These are phyloP conservation scores for Malurus alboscapulatus DNA, from an alignment of 2,113 vertebrate species.

Conservation along the genomic window DNA sequence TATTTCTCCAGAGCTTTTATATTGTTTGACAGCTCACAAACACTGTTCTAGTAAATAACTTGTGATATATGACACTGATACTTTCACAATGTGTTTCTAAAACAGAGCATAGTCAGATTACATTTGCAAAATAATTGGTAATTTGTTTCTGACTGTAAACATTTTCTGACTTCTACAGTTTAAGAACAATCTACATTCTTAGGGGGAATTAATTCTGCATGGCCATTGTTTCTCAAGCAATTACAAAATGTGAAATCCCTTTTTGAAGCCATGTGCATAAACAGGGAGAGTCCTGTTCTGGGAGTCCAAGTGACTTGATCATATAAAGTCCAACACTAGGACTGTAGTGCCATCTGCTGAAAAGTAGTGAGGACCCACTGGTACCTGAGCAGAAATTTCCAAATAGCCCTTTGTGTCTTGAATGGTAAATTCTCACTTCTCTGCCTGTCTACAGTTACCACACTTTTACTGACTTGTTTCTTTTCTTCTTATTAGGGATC, in stretches of 20 bases:
- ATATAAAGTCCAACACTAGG: not conserved
- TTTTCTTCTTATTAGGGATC: not conserved
- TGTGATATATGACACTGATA: not conserved
- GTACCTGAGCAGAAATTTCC: not conserved
- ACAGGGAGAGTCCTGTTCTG: not conserved
- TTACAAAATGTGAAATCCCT: not conserved
- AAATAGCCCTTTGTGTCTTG: not conserved
- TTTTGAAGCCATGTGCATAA: not conserved
- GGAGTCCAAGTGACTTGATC: not conserved
- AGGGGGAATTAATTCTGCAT: not conserved
- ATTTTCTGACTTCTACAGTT: not conserved
- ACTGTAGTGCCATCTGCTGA: constrained; percentile 76
- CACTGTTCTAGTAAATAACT: not conserved
- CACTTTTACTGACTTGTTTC: not conserved
- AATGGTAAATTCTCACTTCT: not conserved
- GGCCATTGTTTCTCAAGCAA: not conserved
- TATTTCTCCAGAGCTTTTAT: not conserved
- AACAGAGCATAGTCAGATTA: not conserved
- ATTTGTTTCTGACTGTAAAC: not conserved
- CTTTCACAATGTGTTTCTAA: not conserved
- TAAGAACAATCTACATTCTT: not conserved
- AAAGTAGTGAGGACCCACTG: not conserved
- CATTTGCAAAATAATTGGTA: not conserved
- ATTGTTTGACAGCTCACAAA: not conserved
- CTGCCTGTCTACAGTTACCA: not conserved